phyloP scores from a whole-genome alignment of 2,113 vertebrate species.

The Falcunculus frontatus region DNA sequence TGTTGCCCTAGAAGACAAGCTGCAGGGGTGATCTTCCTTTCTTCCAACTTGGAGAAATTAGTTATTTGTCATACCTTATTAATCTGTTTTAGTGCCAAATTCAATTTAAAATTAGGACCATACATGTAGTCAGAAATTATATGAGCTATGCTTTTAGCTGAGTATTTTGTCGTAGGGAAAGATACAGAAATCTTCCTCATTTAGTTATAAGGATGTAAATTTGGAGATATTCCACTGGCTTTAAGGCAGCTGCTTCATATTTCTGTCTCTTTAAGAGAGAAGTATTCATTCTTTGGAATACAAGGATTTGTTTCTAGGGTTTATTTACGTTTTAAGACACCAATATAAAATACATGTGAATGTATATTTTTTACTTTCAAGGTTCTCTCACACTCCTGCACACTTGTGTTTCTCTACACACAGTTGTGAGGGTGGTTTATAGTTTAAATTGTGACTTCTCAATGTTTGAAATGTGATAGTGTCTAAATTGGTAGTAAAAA shows the following conservation, averaged over 20 bases:
- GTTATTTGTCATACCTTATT: conserved; percentile 54
- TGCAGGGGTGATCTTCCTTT: background rate
- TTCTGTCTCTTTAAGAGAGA: background rate
- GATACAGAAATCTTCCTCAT: background rate
- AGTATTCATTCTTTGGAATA: background rate
- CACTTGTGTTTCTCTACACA: background rate
- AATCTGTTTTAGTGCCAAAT: conserved; percentile 45
- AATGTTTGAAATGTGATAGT: background rate
- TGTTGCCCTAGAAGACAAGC: conserved; percentile 7
- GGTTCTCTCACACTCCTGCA: background rate
- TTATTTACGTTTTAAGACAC: background rate
- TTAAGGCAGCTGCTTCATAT: background rate
- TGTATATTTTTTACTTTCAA: background rate
- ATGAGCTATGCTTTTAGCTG: conserved; percentile 5
- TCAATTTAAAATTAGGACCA: conserved; percentile 47
- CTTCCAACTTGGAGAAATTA: conserved; percentile 45
- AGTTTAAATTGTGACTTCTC: background rate
- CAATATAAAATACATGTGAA: background rate
- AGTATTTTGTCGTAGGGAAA: background rate
- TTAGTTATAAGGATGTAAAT: background rate
- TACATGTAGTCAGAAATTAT: background rate
- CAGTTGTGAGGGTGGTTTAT: background rate
- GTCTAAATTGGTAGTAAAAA: background rate
- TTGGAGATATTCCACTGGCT: background rate
- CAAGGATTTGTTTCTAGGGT: background rate